A percentile compares a stretch with the other conserved stretches of the same genome.
Evolutionary conservation across 1,140 invertebrate genomes (phyloP).

Genomic region (Drosophila insularis): DNA sequence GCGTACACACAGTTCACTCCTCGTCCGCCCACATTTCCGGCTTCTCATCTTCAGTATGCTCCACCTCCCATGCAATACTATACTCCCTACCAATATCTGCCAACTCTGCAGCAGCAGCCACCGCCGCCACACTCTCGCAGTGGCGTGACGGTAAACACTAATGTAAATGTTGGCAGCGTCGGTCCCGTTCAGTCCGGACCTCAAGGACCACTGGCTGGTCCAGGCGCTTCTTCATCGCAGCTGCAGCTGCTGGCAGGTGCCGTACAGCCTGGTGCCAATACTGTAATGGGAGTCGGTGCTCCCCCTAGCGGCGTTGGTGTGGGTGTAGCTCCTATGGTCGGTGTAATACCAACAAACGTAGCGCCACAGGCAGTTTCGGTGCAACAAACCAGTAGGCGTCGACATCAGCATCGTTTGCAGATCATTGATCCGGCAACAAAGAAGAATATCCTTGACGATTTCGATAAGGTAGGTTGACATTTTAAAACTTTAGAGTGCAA

Average conservation of each 20-base stretch:
- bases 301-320: conserved; percentile 45
- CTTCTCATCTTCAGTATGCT: conserved; percentile 66
- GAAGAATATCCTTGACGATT: conserved; percentile 77
- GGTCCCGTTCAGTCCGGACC: conserved; percentile 65
- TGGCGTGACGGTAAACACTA: conserved; percentile 61
- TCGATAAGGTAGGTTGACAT: conserved; percentile 55
- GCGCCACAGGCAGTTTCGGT: conserved; percentile 40
- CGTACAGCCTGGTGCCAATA: conserved; percentile 57
- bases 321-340: conserved; percentile 60
- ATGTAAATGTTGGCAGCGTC: conserved; percentile 60
- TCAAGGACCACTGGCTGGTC: conserved; percentile 61
- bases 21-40: conserved; percentile 60
- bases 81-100: conserved; percentile 60
- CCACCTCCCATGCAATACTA: conserved; percentile 55
- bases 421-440: conserved; percentile 74
- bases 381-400: conserved; percentile 49
- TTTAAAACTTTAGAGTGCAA: too few relatives aligned
- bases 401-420: conserved; percentile 66
- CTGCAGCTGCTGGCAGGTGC: conserved; percentile 57
- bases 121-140: conserved; percentile 58
- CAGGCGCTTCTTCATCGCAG: conserved; percentile 55
- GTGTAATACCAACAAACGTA: conserved; percentile 55
- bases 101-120: conserved; percentile 55
- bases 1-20: conserved; percentile 59
- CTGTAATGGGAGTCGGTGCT: conserved; percentile 57